Evolutionary conservation across 1,140 invertebrate genomes (phyloP).

Genomic region (Drosophila burlai): DNA sequence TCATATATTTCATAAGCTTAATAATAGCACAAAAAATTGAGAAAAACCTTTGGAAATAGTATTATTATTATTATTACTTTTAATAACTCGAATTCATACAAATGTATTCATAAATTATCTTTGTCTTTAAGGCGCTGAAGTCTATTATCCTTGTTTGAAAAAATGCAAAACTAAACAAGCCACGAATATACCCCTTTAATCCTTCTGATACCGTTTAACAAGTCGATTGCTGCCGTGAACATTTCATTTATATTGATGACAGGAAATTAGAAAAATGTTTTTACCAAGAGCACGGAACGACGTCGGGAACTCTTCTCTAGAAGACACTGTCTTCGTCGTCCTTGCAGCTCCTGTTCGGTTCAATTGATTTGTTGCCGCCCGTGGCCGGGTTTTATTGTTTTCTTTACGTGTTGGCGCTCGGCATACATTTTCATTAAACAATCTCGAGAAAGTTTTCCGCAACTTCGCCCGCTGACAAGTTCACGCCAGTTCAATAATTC

Average conservation of each 20-base stretch:
- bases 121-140: background rate
- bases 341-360: slow-evolving; percentile 21
- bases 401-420: slow-evolving; percentile 50
- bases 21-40: background rate
- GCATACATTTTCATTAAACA: slow-evolving; percentile 65
- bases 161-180: background rate
- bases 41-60: background rate
- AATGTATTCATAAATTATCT: too few species aligned
- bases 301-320: slow-evolving; percentile 31
- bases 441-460: slow-evolving; percentile 46
- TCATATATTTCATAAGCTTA: background rate
- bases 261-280: slow-evolving; percentile 84
- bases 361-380: slow-evolving; percentile 65
- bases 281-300: slow-evolving; percentile 47
- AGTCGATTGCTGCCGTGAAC: slow-evolving; percentile 47
- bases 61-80: background rate
- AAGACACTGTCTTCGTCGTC: slow-evolving; percentile 28
- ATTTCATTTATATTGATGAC: slow-evolving; percentile 84
- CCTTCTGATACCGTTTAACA: background rate
- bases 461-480: slow-evolving; percentile 20
- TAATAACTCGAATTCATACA: background rate
- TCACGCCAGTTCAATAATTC: slow-evolving; percentile 49
- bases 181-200: slow-evolving; percentile 13
- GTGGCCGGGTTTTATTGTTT: slow-evolving; percentile 45
- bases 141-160: background rate